Conservation (phyloP, 2,113 vertebrate species). For the Hyla sarda region DNA sequence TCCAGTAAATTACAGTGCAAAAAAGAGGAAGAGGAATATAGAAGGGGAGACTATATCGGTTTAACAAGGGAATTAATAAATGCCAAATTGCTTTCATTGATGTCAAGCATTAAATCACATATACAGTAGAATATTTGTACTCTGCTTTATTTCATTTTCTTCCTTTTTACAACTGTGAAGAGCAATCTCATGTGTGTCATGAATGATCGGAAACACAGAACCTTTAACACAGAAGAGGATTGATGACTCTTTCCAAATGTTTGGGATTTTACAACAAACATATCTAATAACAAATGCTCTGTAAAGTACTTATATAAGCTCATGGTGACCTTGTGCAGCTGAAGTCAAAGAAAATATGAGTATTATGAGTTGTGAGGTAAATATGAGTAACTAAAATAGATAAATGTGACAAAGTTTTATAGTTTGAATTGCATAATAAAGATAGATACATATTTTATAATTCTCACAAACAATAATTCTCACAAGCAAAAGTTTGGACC, state of each 20-base stretch:
- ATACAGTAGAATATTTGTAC: conserved; percentile 54
- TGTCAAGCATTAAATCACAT: conserved; percentile 55
- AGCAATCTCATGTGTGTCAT: conserved; percentile 43
- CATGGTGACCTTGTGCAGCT: not conserved
- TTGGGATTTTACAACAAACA: conserved; percentile 19
- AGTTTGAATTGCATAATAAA: no score
- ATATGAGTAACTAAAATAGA: no score
- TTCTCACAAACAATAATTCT: no score
- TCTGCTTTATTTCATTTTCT: conserved; percentile 49
- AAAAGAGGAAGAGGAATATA: conserved; percentile 52
- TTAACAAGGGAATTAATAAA: conserved; percentile 66
- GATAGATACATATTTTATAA: no score
- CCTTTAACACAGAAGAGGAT: conserved; percentile 32
- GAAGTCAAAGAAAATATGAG: not conserved
- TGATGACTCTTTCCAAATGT: conserved; percentile 1
- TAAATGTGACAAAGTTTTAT: no score
- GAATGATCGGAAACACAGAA: conserved; percentile 29
- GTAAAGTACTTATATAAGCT: not conserved
- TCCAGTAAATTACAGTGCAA: conserved; percentile 66
- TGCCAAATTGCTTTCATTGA: conserved; percentile 58
- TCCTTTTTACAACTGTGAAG: conserved; percentile 41
- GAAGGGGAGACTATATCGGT: conserved; percentile 58
- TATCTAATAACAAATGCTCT: not conserved
- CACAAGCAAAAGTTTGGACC: no score
- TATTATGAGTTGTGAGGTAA: no score